Evolutionary conservation across 2,113 vertebrate species (phyloP).

Genomic region (rabbit (Oryctolagus cuniculus)): DNA sequence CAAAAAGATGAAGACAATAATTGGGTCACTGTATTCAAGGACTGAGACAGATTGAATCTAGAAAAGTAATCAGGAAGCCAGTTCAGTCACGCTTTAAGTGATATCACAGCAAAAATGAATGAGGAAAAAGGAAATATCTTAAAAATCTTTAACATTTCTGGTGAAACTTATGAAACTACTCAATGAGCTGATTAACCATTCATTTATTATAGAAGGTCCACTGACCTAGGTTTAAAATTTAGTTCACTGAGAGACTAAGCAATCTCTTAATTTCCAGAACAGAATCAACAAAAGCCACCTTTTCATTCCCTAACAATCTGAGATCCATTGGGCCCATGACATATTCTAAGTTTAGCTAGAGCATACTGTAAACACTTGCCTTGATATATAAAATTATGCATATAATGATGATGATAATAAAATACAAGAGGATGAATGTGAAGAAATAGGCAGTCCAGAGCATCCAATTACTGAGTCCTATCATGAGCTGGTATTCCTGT

Average conservation of each 20-base stretch:
- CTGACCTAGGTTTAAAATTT: not conserved
- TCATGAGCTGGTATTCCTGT: slow-evolving; percentile 99
- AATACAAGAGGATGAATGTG: slow-evolving; percentile 94
- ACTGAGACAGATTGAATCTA: slow-evolving; percentile 87
- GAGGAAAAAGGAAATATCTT: not conserved
- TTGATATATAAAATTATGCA: slow-evolving; percentile 93
- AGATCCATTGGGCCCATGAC: not conserved
- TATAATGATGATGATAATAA: slow-evolving; percentile 92
- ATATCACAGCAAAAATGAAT: not conserved
- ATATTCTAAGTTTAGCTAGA: not conserved
- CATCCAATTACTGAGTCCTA: slow-evolving; percentile 97
- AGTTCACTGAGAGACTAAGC: not conserved
- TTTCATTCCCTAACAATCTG: not conserved
- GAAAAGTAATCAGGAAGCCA: slow-evolving; percentile 55
- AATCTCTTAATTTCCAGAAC: not conserved
- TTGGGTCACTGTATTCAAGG: slow-evolving; percentile 94
- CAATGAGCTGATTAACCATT: not conserved
- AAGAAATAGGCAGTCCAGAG: slow-evolving; percentile 97
- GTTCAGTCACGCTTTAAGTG: not conserved
- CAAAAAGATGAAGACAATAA: slow-evolving; percentile 93
- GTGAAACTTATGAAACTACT: not conserved
- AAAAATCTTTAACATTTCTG: not conserved
- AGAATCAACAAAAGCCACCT: not conserved
- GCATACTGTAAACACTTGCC: slow-evolving; percentile 86
- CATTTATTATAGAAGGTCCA: not conserved